Percentiles rank a stretch among this genome's conserved stretches.
phyloP scores from a whole-genome alignment of 2,797 vertebrate genomes.

The Schizothorax lantsangensis region DNA sequence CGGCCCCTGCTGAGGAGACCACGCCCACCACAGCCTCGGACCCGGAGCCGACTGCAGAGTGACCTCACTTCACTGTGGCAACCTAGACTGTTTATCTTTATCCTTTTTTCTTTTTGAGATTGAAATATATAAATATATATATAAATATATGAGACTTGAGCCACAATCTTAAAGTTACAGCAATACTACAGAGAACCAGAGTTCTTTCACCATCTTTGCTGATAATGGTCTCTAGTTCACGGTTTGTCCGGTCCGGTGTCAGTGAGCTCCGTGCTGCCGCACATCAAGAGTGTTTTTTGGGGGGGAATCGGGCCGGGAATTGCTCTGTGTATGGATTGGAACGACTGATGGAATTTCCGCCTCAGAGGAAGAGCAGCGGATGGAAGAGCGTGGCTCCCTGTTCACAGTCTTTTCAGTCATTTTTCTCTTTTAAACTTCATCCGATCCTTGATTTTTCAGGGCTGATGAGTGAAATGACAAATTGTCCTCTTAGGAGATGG shows the following conservation, averaged over 20 bases:
- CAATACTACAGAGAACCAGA: slow-evolving; percentile 78
- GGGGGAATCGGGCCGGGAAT: not conserved
- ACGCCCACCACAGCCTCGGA: slow-evolving; percentile 77
- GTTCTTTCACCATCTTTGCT: slow-evolving; percentile 74
- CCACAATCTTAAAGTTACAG: slow-evolving; percentile 82
- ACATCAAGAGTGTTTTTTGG: not conserved
- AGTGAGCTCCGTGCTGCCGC: slow-evolving; percentile 70
- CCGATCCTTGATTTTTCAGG: slow-evolving; percentile 48
- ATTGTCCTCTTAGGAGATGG: slow-evolving; percentile 72
- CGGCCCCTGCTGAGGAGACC: slow-evolving; percentile 67
- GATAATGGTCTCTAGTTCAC: slow-evolving; percentile 78
- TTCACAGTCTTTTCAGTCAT: slow-evolving; percentile 70
- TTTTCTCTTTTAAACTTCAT: slow-evolving; percentile 67
- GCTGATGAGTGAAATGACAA: slow-evolving; percentile 51
- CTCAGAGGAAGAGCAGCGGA: slow-evolving; percentile 66
- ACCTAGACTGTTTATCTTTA: slow-evolving; percentile 76
- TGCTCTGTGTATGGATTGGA: slow-evolving; percentile 14
- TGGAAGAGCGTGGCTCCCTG: slow-evolving; percentile 77
- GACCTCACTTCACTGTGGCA: slow-evolving; percentile 66
- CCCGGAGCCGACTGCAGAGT: slow-evolving; percentile 79
- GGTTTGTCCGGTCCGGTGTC: slow-evolving; percentile 66
- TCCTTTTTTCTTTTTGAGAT: slow-evolving; percentile 70
- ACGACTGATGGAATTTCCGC: slow-evolving; percentile 65
- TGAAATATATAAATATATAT: slow-evolving; percentile 86
- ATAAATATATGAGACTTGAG: slow-evolving; percentile 85